These are phyloP conservation scores for Branchipolynoe longqiensis DNA, from an alignment of 2,888 invertebrate genomes.

Conservation along the genomic window DNA sequence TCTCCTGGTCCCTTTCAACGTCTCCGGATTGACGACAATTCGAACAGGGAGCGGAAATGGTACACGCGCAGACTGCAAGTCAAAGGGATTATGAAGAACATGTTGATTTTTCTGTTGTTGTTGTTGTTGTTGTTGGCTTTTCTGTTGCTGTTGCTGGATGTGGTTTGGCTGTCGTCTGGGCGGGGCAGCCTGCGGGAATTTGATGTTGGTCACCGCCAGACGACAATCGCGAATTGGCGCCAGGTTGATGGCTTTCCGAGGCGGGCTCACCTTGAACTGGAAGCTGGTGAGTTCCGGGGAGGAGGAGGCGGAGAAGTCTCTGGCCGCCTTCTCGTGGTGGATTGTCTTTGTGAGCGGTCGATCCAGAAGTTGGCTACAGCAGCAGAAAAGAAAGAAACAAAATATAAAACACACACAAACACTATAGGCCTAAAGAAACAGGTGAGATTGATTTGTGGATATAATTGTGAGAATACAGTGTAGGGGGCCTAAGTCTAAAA, in stretches of 20 bases:
- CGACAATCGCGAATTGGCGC: slow-evolving; percentile 40
- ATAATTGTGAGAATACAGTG: too few relatives aligned
- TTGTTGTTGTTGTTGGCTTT: background rate
- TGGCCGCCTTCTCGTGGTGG: background rate
- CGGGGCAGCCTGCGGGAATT: background rate
- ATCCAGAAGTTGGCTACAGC: background rate
- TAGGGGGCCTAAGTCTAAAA: too few relatives aligned
- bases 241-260: slow-evolving; percentile 33
- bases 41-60: slow-evolving; percentile 21
- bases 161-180: slow-evolving; percentile 32
- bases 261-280: background rate
- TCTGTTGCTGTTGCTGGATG: slow-evolving; percentile 28
- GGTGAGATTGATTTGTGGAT: too few relatives aligned
- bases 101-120: background rate
- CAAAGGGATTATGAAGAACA: background rate
- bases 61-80: background rate
- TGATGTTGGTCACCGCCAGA: slow-evolving; percentile 17
- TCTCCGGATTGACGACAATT: slow-evolving; percentile 34
- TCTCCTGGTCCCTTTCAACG: slow-evolving; percentile 38
- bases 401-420: too few relatives aligned
- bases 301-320: background rate
- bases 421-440: too few relatives aligned
- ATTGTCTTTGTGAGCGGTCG: background rate
- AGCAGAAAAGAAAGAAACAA: too few relatives aligned
- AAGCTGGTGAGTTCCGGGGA: background rate